Percentiles rank a stretch among this genome's conserved stretches.
Conservation (phyloP, 2,797 vertebrate genomes). For the Trematomus bernacchii region DNA sequence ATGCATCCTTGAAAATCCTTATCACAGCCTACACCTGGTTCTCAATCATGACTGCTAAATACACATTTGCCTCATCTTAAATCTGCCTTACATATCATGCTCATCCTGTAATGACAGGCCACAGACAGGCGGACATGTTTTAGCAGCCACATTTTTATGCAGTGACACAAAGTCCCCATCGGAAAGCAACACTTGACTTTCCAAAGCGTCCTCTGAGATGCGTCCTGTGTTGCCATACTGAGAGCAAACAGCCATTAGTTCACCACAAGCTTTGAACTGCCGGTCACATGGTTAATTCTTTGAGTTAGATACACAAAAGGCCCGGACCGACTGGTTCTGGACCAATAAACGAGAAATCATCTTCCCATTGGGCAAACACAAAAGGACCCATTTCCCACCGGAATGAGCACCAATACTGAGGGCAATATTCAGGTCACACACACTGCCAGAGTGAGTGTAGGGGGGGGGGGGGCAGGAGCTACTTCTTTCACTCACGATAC, state of each 20-base stretch:
- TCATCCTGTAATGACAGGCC: background rate
- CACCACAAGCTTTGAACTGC: constrained; percentile 47
- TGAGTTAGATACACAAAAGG: constrained; percentile 56
- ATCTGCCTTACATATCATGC: background rate
- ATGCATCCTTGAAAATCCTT: constrained; percentile 5
- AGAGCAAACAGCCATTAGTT: constrained; percentile 50
- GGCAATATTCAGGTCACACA: constrained; percentile 76
- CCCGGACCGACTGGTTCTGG: constrained; percentile 57
- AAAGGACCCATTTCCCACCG: constrained; percentile 67
- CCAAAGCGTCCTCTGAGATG: constrained; percentile 5
- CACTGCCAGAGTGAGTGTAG: constrained; percentile 28
- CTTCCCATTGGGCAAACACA: constrained; percentile 74
- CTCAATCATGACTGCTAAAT: background rate
- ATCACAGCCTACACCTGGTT: background rate
- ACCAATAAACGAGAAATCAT: constrained; percentile 71
- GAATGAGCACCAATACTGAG: constrained; percentile 65
- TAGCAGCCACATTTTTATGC: constrained; percentile 4
- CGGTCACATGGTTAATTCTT: constrained; percentile 59
- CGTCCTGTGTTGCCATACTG: constrained; percentile 21
- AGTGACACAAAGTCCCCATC: background rate
- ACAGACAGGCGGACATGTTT: background rate
- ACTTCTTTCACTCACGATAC: constrained; percentile 16
- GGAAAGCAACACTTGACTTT: constrained; percentile 11
- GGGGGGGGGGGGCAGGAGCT: background rate
- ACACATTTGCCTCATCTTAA: background rate